Base-by-base conservation (phyloP, 2,797 vertebrate genomes). In the Rhabdomys pumilio region DNA sequence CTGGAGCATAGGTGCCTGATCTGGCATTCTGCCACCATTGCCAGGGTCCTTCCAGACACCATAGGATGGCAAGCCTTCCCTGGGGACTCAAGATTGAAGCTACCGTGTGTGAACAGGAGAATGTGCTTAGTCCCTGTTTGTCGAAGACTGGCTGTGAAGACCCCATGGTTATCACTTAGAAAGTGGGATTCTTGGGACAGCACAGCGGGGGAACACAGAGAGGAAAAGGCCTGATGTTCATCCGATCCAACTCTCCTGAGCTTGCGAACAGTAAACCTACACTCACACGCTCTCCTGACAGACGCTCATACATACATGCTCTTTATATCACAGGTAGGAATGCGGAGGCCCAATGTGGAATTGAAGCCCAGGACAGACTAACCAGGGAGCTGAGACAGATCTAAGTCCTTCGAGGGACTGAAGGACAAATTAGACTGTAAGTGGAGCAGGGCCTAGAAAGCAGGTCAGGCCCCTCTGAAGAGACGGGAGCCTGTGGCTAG, bases 141-240 rank as follows among this genome's bases (percentile, higher is more conserved):
- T 9, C 76, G 3, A 63, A 24, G 72, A 63, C 3, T 14, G 11
- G 1, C 72, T 44, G 17, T 34, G 15, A 41, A 73, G 67, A 47
- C 15, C 29, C 11, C 20, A 26, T 8, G n/a, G 50, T 69, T 65
- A 22, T 59, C 10, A 31, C 41, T 90, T 22, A 1, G 11, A 38
- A 85, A 38, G 50, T 3, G 41, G 53, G 31, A 88, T 20, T 31
- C 22, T 29, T 0, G 6, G 31, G 44, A 8, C 38, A 31, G 53
- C 11, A 9, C 0, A 5, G 44, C 1, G 29, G 34, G 3, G 31
- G 61, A 19, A 29, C 1, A 0, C 1, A 3, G 77, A 0, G 3
- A 89, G 41, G 53, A 22, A 15, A 31, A 76, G 77, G 20, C 9
- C 26, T 29, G 9, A 7, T 1, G 26, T 15, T 55, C 34, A 12